Conservation (phyloP, 2,113 vertebrate genomes). For the Gnathonemus longibarbis region DNA sequence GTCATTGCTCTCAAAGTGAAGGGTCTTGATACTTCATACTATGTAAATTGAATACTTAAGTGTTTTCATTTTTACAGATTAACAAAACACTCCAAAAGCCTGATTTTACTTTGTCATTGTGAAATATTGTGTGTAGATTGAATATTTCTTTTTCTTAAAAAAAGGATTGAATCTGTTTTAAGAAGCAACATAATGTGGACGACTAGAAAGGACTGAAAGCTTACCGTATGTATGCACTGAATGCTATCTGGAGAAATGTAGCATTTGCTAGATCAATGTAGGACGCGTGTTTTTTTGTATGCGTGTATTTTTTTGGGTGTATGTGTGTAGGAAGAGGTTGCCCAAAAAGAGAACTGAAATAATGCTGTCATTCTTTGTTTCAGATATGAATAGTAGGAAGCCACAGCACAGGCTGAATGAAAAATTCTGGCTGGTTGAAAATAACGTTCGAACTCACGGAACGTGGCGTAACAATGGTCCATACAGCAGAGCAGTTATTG, state of each 20-base stretch:
- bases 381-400: conserved; percentile 75
- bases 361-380: conserved; percentile 74
- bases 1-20: background rate
- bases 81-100: background rate
- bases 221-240: background rate
- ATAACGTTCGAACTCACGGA: conserved; percentile 68
- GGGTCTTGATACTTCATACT: background rate
- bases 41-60: background rate
- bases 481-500: conserved; percentile 55
- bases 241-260: background rate
- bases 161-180: background rate
- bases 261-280: conserved; percentile 16
- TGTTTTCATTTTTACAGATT: background rate
- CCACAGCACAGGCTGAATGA: conserved; percentile 70
- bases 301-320: conserved; percentile 41
- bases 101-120: background rate
- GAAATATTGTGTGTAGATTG: background rate
- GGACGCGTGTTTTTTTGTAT: conserved; percentile 35
- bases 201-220: background rate
- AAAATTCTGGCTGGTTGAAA: conserved; percentile 69
- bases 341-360: conserved; percentile 78
- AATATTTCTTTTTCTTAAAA: background rate
- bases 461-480: conserved; percentile 66
- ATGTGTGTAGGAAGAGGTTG: conserved; percentile 51
- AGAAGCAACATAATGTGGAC: background rate